Base-by-base conservation (phyloP, 2,113 vertebrate species). In the Mohoua ochrocephala region DNA sequence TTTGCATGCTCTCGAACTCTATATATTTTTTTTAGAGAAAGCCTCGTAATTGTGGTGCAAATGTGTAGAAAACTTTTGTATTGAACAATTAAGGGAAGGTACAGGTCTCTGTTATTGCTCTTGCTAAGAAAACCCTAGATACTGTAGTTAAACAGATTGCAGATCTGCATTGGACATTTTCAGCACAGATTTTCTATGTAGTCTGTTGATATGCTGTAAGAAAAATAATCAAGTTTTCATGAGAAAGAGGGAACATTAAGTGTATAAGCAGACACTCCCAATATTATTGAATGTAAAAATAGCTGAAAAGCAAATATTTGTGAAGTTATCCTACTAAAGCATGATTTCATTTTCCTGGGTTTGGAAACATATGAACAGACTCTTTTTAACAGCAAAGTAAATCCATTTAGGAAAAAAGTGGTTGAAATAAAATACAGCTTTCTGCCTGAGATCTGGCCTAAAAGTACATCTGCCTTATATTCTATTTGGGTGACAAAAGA, bases 141-240 rank as follows among this genome's bases (percentile, higher is more conserved):
- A 96, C 95, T 94, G 93, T 94, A 96, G 95, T 97, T 97, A 96
- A 98, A 98, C 94, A 98, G 96, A 97, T 97, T 98, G 97, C 96
- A 98, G 97, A 97, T 97, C 97, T 98, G 97, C 98, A 97, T 93
- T 98, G 96, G 59, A 77, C 94, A 92, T 98, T 95, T 98, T 97
- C 96, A 96, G 93, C 80, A 95, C 87, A 96, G 93, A 85, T 92
- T 97, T 97, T 96, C 79, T 87, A 1, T 95, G 91, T 91, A 97
- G 87, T 97, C 96, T 96, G 91, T 96, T 97, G 89, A 85, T 87
- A 71, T 15, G 54, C 77, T 95, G 77, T 73, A 94, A 87, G 69
- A 89, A 85, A 95, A 95, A 96, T 53, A 94, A 94, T 92, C 68
- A 97, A 97, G 91, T 98, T 98, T 97, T 87, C 71, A 53, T 90